Evolutionary conservation across 2,113 vertebrate species (phyloP).

Genomic region (Platycercus adscitus): DNA sequence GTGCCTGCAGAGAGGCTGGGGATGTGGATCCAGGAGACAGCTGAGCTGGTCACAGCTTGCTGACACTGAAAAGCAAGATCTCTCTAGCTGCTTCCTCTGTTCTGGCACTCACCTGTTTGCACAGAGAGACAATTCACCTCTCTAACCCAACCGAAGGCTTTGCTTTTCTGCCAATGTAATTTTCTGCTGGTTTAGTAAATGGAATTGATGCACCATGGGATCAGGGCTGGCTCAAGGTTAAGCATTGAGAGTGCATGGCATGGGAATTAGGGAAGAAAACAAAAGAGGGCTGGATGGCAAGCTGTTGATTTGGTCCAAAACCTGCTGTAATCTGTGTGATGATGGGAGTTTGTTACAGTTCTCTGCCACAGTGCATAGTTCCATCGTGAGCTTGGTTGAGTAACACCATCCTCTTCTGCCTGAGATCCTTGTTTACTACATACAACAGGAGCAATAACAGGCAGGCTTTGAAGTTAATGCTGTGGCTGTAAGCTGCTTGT

Average conservation of each 20-base stretch:
- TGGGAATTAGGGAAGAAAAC: background rate
- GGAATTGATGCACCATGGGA: fast-evolving
- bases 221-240: background rate
- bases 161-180: background rate
- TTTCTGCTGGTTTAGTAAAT: background rate
- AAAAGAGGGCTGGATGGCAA: background rate
- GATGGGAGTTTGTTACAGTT: fast-evolving
- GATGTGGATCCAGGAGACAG: background rate
- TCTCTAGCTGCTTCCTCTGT: background rate
- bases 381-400: background rate
- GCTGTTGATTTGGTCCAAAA: background rate
- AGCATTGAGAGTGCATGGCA: background rate
- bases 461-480: background rate
- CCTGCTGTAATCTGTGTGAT: background rate
- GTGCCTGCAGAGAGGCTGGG: fast-evolving
- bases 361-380: background rate
- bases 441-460: background rate
- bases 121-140: background rate
- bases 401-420: fast-evolving
- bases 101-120: background rate
- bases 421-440: fast-evolving
- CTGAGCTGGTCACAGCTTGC: background rate
- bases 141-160: background rate
- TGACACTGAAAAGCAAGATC: fast-evolving
- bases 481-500: background rate